Evolutionary conservation across 2,113 vertebrate genomes (phyloP).

Genomic region (Myodes glareolus): DNA sequence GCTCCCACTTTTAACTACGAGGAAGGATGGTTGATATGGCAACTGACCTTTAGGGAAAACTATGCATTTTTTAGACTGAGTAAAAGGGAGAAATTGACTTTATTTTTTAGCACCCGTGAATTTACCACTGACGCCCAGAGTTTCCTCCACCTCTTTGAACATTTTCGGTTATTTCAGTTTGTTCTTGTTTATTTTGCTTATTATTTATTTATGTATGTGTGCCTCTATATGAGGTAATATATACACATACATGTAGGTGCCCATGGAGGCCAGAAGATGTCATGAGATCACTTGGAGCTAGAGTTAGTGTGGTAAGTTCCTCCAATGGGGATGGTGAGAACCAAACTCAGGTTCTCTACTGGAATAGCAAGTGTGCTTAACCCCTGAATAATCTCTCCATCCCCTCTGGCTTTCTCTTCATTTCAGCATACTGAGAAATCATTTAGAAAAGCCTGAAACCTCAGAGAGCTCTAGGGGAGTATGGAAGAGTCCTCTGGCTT

Average conservation of each 20-base stretch:
- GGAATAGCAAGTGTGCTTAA: background rate
- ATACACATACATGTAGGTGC: background rate
- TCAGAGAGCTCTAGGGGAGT: background rate
- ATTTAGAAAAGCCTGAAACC: background rate
- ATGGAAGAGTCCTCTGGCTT: background rate
- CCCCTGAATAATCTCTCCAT: too few species aligned
- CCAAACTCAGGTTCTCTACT: too few species aligned
- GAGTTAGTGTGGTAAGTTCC: background rate
- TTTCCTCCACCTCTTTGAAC: background rate
- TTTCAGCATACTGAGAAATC: conserved; percentile 4
- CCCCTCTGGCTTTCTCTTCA: conserved; percentile 6
- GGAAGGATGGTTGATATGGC: conserved; percentile 18
- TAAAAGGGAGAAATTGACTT: background rate
- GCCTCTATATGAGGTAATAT: background rate
- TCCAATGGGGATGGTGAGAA: background rate
- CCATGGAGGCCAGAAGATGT: background rate
- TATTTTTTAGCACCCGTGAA: background rate
- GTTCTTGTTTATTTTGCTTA: conserved; percentile 12
- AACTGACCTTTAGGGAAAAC: background rate
- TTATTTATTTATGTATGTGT: background rate
- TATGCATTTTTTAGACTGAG: background rate
- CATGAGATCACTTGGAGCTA: background rate
- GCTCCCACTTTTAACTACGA: conserved; percentile 19
- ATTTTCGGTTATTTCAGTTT: background rate
- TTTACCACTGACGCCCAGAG: background rate